Percentiles rank a stretch among this genome's conserved stretches.
Conservation (phyloP, 2,888 invertebrate genomes). For the Agrotis ipsilon region DNA sequence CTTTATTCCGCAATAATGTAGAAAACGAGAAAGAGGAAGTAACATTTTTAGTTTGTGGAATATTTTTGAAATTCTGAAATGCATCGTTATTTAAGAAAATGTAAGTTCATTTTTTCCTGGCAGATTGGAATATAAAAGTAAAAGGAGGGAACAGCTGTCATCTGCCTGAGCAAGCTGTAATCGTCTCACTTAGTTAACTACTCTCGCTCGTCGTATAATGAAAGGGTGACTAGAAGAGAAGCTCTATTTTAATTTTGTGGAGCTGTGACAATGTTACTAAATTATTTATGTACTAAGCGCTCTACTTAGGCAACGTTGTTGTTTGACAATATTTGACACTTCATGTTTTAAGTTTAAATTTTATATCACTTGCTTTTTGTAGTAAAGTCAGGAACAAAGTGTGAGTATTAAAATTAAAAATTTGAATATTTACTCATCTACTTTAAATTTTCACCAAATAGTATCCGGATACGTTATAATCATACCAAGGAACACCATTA, state of each 20-base stretch:
- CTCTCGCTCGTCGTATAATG: slow-evolving; percentile 54
- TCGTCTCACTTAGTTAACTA: slow-evolving; percentile 59
- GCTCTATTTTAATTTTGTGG: slow-evolving; percentile 46
- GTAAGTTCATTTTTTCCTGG: slow-evolving; percentile 29
- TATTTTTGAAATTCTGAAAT: slow-evolving; percentile 42
- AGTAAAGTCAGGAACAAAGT: accelerated
- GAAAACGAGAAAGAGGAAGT: slow-evolving; percentile 11
- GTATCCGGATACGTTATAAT: neutral
- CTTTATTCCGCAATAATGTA: slow-evolving; percentile 24
- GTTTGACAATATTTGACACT: neutral
- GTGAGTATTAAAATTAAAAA: neutral
- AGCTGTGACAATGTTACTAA: slow-evolving; percentile 56
- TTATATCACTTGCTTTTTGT: slow-evolving; percentile 2
- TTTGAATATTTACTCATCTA: too few species aligned
- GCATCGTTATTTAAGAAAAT: slow-evolving; percentile 44
- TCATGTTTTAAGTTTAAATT: neutral
- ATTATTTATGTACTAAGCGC: slow-evolving; percentile 45
- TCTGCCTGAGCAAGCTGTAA: slow-evolving; percentile 52
- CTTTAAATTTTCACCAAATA: neutral
- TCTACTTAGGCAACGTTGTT: slow-evolving; percentile 14
- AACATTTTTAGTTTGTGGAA: slow-evolving; percentile 20
- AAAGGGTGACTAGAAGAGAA: slow-evolving; percentile 53
- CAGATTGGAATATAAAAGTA: slow-evolving; percentile 55
- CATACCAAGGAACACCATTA: neutral
- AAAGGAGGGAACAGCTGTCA: slow-evolving; percentile 54